Evolutionary conservation across 2,113 vertebrate species (phyloP).

Genomic region (Phocoena sinus): DNA sequence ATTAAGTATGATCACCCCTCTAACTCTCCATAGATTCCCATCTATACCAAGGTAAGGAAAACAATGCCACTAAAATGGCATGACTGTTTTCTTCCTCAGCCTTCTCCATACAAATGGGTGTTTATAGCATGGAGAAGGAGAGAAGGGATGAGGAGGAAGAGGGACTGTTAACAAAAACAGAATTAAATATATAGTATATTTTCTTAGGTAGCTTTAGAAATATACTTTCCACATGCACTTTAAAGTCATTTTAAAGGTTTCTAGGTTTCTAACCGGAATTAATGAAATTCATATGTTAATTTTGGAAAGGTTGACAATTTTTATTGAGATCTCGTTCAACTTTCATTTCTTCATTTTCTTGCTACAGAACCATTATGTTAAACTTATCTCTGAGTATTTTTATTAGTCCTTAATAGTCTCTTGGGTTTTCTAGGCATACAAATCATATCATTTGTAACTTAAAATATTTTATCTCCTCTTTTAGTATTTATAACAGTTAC

Average conservation of each 20-base stretch:
- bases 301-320: conserved; percentile 8
- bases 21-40: neutral
- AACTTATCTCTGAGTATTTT: neutral
- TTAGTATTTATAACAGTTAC: neutral
- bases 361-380: neutral
- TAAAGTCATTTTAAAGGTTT: neutral
- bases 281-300: neutral
- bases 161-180: neutral
- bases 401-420: neutral
- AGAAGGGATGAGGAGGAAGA: neutral
- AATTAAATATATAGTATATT: neutral
- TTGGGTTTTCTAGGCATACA: neutral
- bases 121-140: neutral
- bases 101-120: neutral
- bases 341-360: neutral
- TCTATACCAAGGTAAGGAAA: neutral
- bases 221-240: neutral
- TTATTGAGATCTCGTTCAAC: neutral
- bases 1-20: neutral
- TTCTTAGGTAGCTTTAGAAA: conserved; percentile 25
- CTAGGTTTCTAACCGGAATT: neutral
- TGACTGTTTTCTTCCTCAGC: neutral
- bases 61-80: neutral
- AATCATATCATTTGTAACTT: neutral
- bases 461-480: neutral